Base-by-base conservation (phyloP, 2,888 invertebrate genomes). In the Ichneumoninae sp. region DNA sequence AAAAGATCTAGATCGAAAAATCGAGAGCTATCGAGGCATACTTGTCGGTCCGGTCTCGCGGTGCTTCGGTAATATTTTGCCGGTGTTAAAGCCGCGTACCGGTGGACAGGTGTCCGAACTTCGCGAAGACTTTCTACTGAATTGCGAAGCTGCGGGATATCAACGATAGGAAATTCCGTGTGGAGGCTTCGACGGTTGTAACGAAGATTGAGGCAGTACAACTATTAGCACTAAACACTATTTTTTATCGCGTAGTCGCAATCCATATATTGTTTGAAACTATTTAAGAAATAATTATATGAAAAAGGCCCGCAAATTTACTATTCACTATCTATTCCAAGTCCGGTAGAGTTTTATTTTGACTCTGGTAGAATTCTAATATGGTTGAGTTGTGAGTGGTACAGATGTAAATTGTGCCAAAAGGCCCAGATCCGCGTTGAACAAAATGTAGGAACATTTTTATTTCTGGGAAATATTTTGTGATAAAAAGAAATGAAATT, bases 1-100 rank as follows among this genome's bases (percentile, higher is more conserved):
- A 83, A 76, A 85, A 85, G 83, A 83, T 85, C 63, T 83, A 83
- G 85, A 85, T 85, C 85, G 75, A 85, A 79, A 83, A 83, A 76
- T 83, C 66, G 65, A 70, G 30, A 75, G 66, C 69, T 75, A 85
- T 83, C 82, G 73, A 65, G 22, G 36, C 36, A 36, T 26, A 44
- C 54, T 73, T 40, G 57, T 13, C 47, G 60, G n/a, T 33, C 19
- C 47, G 36, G 63, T 36, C 63, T 79, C 63, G 60, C 36, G 5
- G 63, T 78, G 66, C 52, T 76, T 52, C 65, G 50, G 75, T 75
- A 52, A 75, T 75, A 65, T 75, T 75, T 19, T 33, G 47, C 33
- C 10, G 65, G 65, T 65, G 75, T 50, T 30, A 52, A 50, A 33
- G 50, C 50, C 50, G 36, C 65, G 75, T 60, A 30, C 26, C 63